Evolutionary conservation across 30 jellyfish, hydroid and myxozoan genomes (phyloP), one percentile per base, ranked within the genome.

Genomic region (Morbakka virulenta): DNA sequence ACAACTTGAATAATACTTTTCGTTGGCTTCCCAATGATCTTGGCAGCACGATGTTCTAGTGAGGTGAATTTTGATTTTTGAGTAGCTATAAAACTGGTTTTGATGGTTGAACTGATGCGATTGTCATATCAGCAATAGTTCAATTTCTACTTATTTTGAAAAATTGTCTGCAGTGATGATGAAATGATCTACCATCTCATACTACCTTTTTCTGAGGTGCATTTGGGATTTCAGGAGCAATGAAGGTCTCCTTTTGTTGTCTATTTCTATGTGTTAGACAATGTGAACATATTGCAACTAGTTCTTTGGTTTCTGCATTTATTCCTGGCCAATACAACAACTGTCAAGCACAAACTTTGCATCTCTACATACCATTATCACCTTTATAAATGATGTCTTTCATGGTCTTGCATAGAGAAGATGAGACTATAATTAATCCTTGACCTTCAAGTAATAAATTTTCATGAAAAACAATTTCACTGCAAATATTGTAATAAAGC

Each of bases 161-260:
- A 28, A 65, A 52, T 71, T 48, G 34, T 71, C 83, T 2, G 57
- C 48, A 50, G 50, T 69, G 25, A 74, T 33, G 29, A 41, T 57
- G 41, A 30, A 77, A 77, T 27, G 67, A 28, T 32, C 53, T 77
- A 71, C 72, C 53, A 74, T 74, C 86, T 6, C 77, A 14, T 74
- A 64, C 79, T 49, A 74, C 86, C 66, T 77, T 73, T 62, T 33
- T 77, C 88, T 77, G 61, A 23, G 86, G 86, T 61, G 67, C 17
- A 52, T 50, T 33, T 52, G 86, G 86, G 21, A 74, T 74, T n/a
- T 74, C 88, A 35, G 47, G 88, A 29, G 26, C 74, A 2, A 69
- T n/a, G 70, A n/a, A n/a, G 22, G 17, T 29, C 27, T 62, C 88
- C n/a, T 53, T 31, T 61, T 61, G 86, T 27, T n/a, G n/a, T n/a